Evolutionary conservation across 2,888 invertebrate species (phyloP), one percentile per base, ranked within the genome.

Genomic region (Anthrax anthrax): DNA sequence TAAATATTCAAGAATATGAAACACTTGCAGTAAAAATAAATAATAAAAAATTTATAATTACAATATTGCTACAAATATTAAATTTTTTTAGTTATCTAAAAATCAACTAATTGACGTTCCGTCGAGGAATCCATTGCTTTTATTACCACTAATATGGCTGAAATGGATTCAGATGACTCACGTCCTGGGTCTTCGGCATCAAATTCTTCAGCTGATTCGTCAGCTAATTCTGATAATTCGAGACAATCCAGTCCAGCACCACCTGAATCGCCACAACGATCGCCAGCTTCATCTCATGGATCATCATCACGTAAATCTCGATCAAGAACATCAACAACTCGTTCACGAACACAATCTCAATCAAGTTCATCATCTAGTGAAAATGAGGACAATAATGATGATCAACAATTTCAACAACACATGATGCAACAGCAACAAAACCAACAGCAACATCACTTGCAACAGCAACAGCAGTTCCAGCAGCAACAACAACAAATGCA

Each of bases 121-220:
- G 8, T 23, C 23, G 23, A 23, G 23, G 8, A 18, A 17, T 42
- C 36, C 18, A 17, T 19, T 29, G 4, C 17, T 29, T n/a, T 5
- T 16, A 18, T 37, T 9, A 12, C 13, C 13, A 12, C 3, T 32
- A 32, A 32, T 12, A 32, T 32, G 29, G 29, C 29, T 32, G 50
- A 47, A 40, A 58, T 59, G 58, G 59, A 58, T 49, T 56, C 56
- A 38, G 59, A 57, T 50, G 69, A 69, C 50, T 65, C 67, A 14
- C 58, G 58, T 23, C 59, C 61, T 40, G 64, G 61, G 46, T 62
- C 61, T 42, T 62, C 63, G 40, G 57, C 56, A 18, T 63, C 60
- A 40, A 58, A 44, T 59, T 66, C 71, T 50, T 73, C 74, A 23
- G 71, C 72, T 41, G 70, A 70, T 47, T 71, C 70, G 29, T 72